Conservation (phyloP, 2,113 vertebrate genomes). For the Coregonus clupeaformis region DNA sequence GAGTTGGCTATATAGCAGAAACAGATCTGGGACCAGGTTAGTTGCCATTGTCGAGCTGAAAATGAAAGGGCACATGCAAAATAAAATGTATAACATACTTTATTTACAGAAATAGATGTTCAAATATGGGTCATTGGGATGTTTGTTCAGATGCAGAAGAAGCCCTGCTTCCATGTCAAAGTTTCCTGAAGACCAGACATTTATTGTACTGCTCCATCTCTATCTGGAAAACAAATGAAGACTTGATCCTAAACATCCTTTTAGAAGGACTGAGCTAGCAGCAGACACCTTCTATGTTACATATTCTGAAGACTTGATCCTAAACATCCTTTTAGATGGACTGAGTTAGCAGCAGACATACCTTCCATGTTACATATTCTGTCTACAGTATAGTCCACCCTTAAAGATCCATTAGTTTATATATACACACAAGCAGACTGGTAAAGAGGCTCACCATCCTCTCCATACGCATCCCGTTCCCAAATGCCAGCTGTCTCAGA, state of each 20-base stretch:
- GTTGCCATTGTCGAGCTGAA: too few relatives aligned
- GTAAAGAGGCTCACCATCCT: conserved; percentile 64
- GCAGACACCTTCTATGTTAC: neutral
- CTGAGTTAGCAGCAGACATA: neutral
- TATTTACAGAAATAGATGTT: too few relatives aligned
- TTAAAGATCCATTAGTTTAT: neutral
- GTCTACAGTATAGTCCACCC: neutral
- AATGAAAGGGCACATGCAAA: too few relatives aligned
- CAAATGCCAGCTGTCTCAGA: conserved; percentile 69
- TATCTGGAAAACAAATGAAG: conserved; percentile 50
- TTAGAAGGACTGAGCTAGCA: too few relatives aligned
- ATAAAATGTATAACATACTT: too few relatives aligned
- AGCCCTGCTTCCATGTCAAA: conserved; percentile 12
- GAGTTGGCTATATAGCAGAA: too few relatives aligned
- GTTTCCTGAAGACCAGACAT: conserved; percentile 73
- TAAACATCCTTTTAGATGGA: too few relatives aligned
- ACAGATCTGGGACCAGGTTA: too few relatives aligned
- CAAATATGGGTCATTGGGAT: too few relatives aligned
- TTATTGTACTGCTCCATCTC: conserved; percentile 74
- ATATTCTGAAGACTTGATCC: neutral
- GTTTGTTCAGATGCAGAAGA: too few relatives aligned
- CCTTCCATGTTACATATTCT: neutral
- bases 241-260: too few relatives aligned
- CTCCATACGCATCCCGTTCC: conserved; percentile 63
- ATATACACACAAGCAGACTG: neutral